These are phyloP conservation scores for Mimachlamys varia DNA, from an alignment of 2,888 invertebrate genomes.

Conservation along the genomic window DNA sequence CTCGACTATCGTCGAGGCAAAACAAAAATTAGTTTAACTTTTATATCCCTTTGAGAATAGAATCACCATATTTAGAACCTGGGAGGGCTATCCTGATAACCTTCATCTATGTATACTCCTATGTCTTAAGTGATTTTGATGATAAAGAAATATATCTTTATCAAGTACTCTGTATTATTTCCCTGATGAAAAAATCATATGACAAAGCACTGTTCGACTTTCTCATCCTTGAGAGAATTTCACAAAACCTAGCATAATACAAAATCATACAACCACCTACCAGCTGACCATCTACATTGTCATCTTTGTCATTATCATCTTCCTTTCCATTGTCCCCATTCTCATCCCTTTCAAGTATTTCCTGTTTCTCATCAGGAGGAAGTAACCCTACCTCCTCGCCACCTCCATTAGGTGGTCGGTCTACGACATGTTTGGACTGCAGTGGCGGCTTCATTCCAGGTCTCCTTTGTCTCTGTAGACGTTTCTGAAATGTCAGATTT, in stretches of 20 bases:
- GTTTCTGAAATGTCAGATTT: not conserved
- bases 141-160: too few relatives aligned
- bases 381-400: slow-evolving; percentile 23
- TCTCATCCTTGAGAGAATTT: too few relatives aligned
- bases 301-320: slow-evolving; percentile 52
- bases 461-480: not conserved
- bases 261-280: slow-evolving; percentile 40
- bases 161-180: too few relatives aligned
- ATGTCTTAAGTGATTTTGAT: too few relatives aligned
- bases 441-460: not conserved
- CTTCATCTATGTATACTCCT: too few relatives aligned
- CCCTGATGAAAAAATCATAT: too few relatives aligned
- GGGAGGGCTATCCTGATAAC: too few relatives aligned
- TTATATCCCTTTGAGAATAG: too few relatives aligned
- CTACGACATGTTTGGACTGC: not conserved
- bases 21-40: too few relatives aligned
- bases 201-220: too few relatives aligned
- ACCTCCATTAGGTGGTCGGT: not conserved
- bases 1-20: too few relatives aligned
- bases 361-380: slow-evolving; percentile 43
- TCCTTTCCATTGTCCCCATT: slow-evolving; percentile 47
- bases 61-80: too few relatives aligned
- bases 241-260: not conserved
- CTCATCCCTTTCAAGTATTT: slow-evolving; percentile 46
- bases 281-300: slow-evolving; percentile 50